phyloP scores from a whole-genome alignment of 2,113 vertebrate genomes.

The Gulo gulo region DNA sequence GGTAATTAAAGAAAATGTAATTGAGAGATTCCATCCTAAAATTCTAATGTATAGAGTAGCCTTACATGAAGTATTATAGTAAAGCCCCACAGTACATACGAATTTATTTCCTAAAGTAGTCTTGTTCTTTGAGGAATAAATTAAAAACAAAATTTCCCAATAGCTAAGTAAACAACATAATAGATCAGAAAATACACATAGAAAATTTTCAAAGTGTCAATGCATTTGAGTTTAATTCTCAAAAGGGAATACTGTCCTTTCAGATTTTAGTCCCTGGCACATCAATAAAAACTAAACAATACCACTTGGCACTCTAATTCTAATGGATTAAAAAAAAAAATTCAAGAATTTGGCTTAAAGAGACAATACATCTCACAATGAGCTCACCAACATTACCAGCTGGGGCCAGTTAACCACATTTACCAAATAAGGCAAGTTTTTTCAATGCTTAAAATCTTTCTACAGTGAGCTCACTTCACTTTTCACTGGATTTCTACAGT shows the following conservation, averaged over 20 bases:
- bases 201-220: constrained; percentile 30
- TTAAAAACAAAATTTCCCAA: constrained; percentile 39
- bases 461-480: constrained; percentile 85
- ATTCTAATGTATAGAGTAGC: background rate
- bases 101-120: constrained; percentile 52
- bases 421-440: constrained; percentile 91
- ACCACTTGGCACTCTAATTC: constrained; percentile 70
- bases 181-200: constrained; percentile 45
- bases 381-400: constrained; percentile 87
- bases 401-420: constrained; percentile 84
- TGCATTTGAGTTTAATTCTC: constrained; percentile 43
- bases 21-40: background rate
- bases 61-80: background rate
- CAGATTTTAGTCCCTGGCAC: constrained; percentile 64
- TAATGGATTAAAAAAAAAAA: constrained; percentile 71
- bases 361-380: constrained; percentile 83
- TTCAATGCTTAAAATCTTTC: constrained; percentile 85
- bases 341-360: constrained; percentile 78
- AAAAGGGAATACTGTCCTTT: constrained; percentile 70
- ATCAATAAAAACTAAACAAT: constrained; percentile 74
- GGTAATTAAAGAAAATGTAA: background rate
- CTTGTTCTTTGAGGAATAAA: background rate
- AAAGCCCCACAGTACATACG: background rate
- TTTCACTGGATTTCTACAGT: constrained; percentile 82
- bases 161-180: constrained; percentile 36